Evolutionary conservation across 2,888 invertebrate genomes (phyloP).

Genomic region (Caenorhabditis doughertyi): DNA sequence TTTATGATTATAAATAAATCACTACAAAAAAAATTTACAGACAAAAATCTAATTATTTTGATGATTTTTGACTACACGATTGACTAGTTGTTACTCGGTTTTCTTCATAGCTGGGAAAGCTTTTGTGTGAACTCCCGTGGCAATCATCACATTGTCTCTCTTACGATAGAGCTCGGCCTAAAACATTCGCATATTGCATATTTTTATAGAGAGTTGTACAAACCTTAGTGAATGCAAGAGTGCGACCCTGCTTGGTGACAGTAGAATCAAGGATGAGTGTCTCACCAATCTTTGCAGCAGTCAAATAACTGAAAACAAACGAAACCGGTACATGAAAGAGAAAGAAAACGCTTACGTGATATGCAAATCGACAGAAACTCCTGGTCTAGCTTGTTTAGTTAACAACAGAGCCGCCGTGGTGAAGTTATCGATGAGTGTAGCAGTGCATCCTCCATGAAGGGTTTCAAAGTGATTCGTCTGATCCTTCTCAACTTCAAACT

Average conservation of each 20-base stretch:
- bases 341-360: slow-evolving; percentile 86
- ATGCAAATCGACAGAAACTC: slow-evolving; percentile 91
- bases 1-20: too few relatives aligned
- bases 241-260: slow-evolving; percentile 88
- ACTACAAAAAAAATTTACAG: not conserved
- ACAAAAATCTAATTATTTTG: not conserved
- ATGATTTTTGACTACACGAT: not conserved
- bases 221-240: slow-evolving; percentile 70
- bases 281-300: slow-evolving; percentile 89
- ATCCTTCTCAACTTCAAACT: slow-evolving; percentile 77
- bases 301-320: slow-evolving; percentile 87
- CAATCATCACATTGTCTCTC: slow-evolving; percentile 88
- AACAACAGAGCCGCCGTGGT: slow-evolving; percentile 79
- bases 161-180: slow-evolving; percentile 90
- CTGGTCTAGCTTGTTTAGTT: slow-evolving; percentile 85
- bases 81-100: not conserved
- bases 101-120: slow-evolving; percentile 72
- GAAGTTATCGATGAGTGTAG: slow-evolving; percentile 78
- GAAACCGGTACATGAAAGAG: not conserved
- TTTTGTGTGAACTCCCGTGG: slow-evolving; percentile 92
- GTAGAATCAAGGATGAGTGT: slow-evolving; percentile 89
- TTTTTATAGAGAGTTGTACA: not conserved
- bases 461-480: slow-evolving; percentile 74
- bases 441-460: slow-evolving; percentile 80
- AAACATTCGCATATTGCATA: not conserved